Conservation (phyloP, 2,888 invertebrate species). For the Andricus quercusramuli region DNA sequence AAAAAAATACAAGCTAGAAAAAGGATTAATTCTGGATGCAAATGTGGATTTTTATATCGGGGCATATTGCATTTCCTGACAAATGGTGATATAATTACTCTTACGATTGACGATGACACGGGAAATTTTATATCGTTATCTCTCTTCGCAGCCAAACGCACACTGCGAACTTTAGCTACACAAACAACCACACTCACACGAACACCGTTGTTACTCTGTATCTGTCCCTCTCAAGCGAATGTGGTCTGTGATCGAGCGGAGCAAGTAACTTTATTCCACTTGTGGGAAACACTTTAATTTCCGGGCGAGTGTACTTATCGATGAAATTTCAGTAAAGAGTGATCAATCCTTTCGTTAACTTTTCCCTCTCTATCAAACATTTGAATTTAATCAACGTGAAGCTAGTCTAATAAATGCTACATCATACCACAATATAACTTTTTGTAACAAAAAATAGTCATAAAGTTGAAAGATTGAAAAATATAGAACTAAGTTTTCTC, state of each 20-base stretch:
- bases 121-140: conserved; percentile 21
- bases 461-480: not conserved
- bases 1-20: not conserved
- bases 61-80: not conserved
- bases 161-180: conserved; percentile 1
- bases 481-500: not conserved
- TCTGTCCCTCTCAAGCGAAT: conserved; percentile 29
- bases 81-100: conserved; percentile 15
- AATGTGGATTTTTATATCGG: no score
- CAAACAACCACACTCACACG: not conserved
- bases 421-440: not conserved
- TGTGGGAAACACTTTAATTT: conserved; percentile 33
- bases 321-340: conserved; percentile 15
- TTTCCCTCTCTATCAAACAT: not conserved
- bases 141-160: conserved; percentile 23
- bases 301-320: conserved; percentile 15
- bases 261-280: conserved; percentile 34
- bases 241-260: conserved; percentile 31
- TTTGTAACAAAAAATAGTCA: not conserved
- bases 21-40: not conserved
- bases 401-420: not conserved
- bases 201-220: conserved; percentile 24
- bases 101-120: not conserved
- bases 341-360: not conserved
- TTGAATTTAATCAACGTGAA: not conserved